Conservation (phyloP, 2,888 invertebrate species). For the Pelosia muscerda region DNA sequence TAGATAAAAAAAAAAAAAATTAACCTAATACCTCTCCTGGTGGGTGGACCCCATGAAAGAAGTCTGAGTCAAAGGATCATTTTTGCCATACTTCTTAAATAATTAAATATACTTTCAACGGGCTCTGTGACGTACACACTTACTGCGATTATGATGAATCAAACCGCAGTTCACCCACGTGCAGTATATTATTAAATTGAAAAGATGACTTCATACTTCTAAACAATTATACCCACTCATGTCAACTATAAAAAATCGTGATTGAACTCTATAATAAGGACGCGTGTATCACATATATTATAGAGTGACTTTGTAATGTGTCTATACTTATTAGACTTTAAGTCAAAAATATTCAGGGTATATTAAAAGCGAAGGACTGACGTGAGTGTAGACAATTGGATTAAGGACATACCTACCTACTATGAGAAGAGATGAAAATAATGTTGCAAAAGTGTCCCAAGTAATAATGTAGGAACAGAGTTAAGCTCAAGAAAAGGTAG, state of each 20-base stretch:
- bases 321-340: not conserved
- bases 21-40: no score
- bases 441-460: no score
- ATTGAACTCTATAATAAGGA: not conserved
- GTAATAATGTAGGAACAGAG: no score
- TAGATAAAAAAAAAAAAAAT: no score
- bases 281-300: not conserved
- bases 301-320: not conserved
- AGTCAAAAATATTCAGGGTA: not conserved
- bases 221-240: not conserved
- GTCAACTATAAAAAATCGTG: not conserved
- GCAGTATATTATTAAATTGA: not conserved
- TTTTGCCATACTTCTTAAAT: not conserved
- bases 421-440: no score
- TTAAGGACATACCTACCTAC: no score
- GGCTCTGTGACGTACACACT: not conserved
- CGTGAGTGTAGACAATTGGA: no score
- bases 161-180: not conserved
- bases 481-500: no score
- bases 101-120: not conserved
- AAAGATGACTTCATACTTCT: slow-evolving; percentile 1
- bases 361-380: no score
- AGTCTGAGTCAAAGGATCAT: not conserved
- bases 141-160: not conserved
- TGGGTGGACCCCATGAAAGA: no score